Evolutionary conservation across 2,113 vertebrate species (phyloP), one percentile per base, ranked within the genome.

Genomic region (Chaetodon trifascialis): DNA sequence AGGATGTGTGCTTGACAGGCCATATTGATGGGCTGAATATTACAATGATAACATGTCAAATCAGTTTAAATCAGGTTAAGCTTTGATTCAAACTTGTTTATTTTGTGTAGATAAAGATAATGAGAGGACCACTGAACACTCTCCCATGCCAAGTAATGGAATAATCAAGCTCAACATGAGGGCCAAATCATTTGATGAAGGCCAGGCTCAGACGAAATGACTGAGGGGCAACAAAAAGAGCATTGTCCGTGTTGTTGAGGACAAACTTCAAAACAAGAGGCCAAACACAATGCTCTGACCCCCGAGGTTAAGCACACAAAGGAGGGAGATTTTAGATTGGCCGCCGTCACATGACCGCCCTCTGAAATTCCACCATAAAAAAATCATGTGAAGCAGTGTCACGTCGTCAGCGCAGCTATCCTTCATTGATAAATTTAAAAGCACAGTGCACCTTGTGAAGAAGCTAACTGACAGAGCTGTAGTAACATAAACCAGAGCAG

Each of bases 201-300:
- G 56, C 76, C 79, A 80, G 73, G 86, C 81, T 80, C 36, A 80
- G 73, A 90, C 78, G 80, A 86, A 87, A 86, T 71, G 70, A 83
- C 30, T 10, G 49, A 73, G 59, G 42, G n/a, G 79, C 75, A 87
- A 91, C 89, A 92, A 87, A 89, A 91, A 81, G 76, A 83, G 87
- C 84, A 85, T 92, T 94, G 93, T 93, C 82, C 44, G 38, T 86
- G 77, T 87, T 80, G 80, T 76, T 73, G 79, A 76, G 70, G 82
- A 89, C 74, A 77, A 84, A 74, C 84, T 85, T 88, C 75, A 88
- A 92, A 94, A 94, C 91, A 92, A 89, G 79, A 55, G 80, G 67
- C 85, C 14, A 64, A 81, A 90, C 79, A 94, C 92, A 94, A 93
- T 94, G 83, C 88, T 0, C 42, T 88, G 91, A 90, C 90, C 93